Evolutionary conservation across 2,797 vertebrate genomes (phyloP), one percentile per base, ranked within the genome.

Genomic region (Chaetophractus vellerosus): DNA sequence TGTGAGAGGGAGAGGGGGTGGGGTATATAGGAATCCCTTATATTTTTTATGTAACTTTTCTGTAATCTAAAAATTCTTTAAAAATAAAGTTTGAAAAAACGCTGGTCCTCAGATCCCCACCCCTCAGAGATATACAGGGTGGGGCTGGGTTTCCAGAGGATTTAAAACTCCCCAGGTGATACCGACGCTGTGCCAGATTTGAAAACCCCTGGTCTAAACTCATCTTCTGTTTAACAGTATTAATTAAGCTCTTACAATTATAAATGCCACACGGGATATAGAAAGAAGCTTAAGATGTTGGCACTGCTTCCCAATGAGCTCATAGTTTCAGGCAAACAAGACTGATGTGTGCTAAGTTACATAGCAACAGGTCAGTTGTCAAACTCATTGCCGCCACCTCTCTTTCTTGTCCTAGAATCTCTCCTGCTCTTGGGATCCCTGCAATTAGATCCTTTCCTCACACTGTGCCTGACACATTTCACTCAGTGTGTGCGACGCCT

Each of bases 301-400:
- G 15, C 72, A 3, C 33, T 86, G 38, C 28, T 83, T 88, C 36
- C 33, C 45, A n/a, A 8, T 78, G n/a, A 64, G 38, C 38, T 85
- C 92, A 41, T 6, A 68, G 18, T 84, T 48, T 93, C 50, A 50
- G 75, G 68, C 33, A 94, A 33, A 48, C 76, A 69, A 88, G 45
- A 63, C 0, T 4, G 28, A 45, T 31, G 14, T n/a, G 15, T 90
- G 31, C 28, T 84, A 18, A 79, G 23, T n/a, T 55, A 50, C 5
- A 52, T 1, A 64, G 71, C 19, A 52, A 16, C 21, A 86, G 80
- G 23, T 26, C 75, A 61, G 38, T 6, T 63, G 80, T 79, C 61
- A 85, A 8, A 48, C 21, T 33, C 21, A 21, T 45, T 19, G 28
- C 15, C 36, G 9, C 45, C 26, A 19, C 66, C 71, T 36, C 19